phyloP scores from a whole-genome alignment of 2,113 vertebrate genomes.

The Trichechus manatus region DNA sequence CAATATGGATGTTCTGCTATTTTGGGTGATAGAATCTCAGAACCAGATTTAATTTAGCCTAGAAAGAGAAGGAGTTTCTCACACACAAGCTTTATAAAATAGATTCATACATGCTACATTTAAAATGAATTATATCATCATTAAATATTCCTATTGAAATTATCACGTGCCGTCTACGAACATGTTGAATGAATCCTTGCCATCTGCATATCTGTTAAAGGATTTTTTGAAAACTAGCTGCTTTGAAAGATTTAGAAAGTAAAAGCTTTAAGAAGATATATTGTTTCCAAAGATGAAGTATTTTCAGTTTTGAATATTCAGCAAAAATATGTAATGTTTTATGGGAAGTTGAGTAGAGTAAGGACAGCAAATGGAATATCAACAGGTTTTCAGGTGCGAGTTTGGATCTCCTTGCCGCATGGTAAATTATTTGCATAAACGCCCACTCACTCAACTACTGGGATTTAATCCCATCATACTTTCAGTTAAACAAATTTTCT shows the following conservation, averaged over 20 bases:
- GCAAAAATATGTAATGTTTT: neutral
- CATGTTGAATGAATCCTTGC: slow-evolving; percentile 20
- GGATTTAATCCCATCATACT: slow-evolving; percentile 30
- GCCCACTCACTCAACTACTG: neutral
- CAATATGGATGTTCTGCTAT: neutral
- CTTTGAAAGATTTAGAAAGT: slow-evolving; percentile 41
- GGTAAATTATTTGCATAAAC: slow-evolving; percentile 42
- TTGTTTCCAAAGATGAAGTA: slow-evolving; percentile 47
- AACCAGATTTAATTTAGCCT: neutral
- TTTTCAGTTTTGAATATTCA: slow-evolving; percentile 61
- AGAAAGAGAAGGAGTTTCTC: neutral
- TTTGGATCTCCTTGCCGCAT: slow-evolving; percentile 20
- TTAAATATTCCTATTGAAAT: slow-evolving; percentile 53
- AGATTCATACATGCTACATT: neutral
- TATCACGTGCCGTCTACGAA: neutral
- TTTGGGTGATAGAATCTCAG: neutral
- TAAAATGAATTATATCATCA: neutral
- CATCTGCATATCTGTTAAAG: slow-evolving; percentile 29
- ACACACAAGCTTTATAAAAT: neutral
- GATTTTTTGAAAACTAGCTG: slow-evolving; percentile 62
- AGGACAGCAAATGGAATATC: slow-evolving; percentile 39
- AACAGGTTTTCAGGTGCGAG: neutral
- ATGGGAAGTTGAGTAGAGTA: neutral
- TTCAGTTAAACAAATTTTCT: slow-evolving; percentile 41
- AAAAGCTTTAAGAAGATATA: slow-evolving; percentile 64